Base-by-base conservation (phyloP, 2,888 invertebrate genomes). In the Alloscopus bannaensis region DNA sequence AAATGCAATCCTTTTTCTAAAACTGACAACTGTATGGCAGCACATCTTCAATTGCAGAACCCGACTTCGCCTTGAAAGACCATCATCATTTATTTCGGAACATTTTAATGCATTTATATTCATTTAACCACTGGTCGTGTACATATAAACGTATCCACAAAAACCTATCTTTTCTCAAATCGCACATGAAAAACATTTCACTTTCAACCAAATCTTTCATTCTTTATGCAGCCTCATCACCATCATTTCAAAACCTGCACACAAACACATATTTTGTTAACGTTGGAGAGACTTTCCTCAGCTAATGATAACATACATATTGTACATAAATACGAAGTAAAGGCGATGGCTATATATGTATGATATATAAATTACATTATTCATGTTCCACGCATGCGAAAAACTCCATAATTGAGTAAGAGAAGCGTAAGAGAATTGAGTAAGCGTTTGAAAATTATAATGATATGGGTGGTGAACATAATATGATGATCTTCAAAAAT, bases 1-100 rank as follows among this genome's bases (percentile, higher is more conserved):
- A 68, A 68, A 69, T 69, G 69, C 69, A 69, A 57, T 45, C 59
- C n/a, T 24, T 4, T 18, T n/a, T 18, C 4, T 13, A 47, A 47
- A 47, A 47, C 36, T 13, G 13, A 36, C 6, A 36, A 13, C 36
- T 36, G 36, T 36, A 6, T 36, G 13, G 13, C 36, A 36, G 6
- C 13, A 36, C 13, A 36, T 36, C 6, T 36, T 36, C 36, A 36
- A 8, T 8, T 36, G 13, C 36, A 36, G 36, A 36, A 36, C 8
- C 36, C 13, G 47, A 47, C 8, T 6, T 18, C 13, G 36, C 13
- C 36, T 36, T 36, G 13, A 13, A 6, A 36, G 6, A 36, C 6
- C 13, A 6, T 36, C 36, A 36, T 8, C 36, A 6, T 36, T 6
- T 36, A 36, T 36, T 36, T 8, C 8, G 36, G 13, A 8, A 36